Conservation (phyloP, 2,797 vertebrate species). For the Muscicapa comitata region DNA sequence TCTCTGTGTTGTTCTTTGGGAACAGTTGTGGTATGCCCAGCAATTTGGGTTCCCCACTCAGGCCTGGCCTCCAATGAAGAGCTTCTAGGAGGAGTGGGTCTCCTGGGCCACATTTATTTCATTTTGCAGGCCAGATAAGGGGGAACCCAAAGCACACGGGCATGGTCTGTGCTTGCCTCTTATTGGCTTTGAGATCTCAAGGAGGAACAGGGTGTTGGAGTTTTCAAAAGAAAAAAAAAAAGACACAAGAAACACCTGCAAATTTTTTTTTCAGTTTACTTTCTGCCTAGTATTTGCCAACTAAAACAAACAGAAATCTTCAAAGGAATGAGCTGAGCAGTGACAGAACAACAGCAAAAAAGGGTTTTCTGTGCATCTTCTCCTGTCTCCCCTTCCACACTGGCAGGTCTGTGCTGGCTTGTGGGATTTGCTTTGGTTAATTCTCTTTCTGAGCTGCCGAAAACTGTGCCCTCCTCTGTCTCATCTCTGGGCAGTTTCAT, state of each 20-base stretch:
- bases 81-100: no score
- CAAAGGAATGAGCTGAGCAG: not conserved
- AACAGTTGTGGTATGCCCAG: no score
- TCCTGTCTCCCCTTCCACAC: not conserved
- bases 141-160: not conserved
- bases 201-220: not conserved
- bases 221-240: rapidly evolving
- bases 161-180: not conserved
- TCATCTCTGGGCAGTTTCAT: not conserved
- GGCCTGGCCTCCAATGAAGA: no score
- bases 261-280: not conserved
- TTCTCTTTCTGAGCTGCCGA: not conserved
- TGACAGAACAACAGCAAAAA: not conserved
- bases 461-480: not conserved
- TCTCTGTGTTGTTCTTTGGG: no score
- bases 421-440: not conserved
- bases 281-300: not conserved
- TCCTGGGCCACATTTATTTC: no score
- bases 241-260: rapidly evolving
- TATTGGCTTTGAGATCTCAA: not conserved
- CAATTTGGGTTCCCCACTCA: no score
- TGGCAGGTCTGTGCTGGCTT: not conserved
- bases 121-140: not conserved
- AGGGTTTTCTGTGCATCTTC: not conserved
- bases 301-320: not conserved